Percentiles rank a stretch among this genome's conserved stretches.
These are phyloP conservation scores for Dipus sagitta DNA, from an alignment of 2,797 vertebrate species.

Conservation along the genomic window DNA sequence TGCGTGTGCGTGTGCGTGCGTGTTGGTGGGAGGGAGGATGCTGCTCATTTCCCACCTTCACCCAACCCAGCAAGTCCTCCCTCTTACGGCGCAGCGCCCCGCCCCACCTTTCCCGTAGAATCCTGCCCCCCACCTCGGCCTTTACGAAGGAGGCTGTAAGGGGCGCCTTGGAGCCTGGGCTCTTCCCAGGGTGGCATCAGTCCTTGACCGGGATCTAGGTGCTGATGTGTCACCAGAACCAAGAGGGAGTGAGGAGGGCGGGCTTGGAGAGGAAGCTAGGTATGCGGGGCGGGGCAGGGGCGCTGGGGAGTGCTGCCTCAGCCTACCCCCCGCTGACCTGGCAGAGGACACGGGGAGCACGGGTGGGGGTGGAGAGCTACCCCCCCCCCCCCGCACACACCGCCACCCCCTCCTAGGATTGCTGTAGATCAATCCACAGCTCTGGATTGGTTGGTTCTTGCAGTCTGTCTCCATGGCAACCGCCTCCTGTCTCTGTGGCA, in stretches of 20 bases:
- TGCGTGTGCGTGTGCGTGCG: no score
- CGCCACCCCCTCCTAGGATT: not conserved
- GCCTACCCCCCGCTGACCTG: not conserved
- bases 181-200: slow-evolving; percentile 1
- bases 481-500: slow-evolving; percentile 72
- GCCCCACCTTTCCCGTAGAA: slow-evolving; percentile 20
- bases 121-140: no score
- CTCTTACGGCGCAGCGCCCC: not conserved
- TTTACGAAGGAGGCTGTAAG: not conserved
- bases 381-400: not conserved
- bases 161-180: not conserved
- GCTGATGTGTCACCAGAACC: not conserved
- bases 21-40: not conserved
- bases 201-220: not conserved
- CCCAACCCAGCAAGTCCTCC: not conserved
- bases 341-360: not conserved
- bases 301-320: not conserved
- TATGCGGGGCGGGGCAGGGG: not conserved
- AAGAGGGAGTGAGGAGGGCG: not conserved
- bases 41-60: not conserved
- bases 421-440: not conserved
- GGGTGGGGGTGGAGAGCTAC: not conserved
- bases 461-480: slow-evolving; percentile 80
- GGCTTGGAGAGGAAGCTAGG: not conserved
- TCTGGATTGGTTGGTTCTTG: slow-evolving; percentile 63